Evolutionary conservation across 2,113 vertebrate species (phyloP).

Genomic region (Seriola quinqueradiata): DNA sequence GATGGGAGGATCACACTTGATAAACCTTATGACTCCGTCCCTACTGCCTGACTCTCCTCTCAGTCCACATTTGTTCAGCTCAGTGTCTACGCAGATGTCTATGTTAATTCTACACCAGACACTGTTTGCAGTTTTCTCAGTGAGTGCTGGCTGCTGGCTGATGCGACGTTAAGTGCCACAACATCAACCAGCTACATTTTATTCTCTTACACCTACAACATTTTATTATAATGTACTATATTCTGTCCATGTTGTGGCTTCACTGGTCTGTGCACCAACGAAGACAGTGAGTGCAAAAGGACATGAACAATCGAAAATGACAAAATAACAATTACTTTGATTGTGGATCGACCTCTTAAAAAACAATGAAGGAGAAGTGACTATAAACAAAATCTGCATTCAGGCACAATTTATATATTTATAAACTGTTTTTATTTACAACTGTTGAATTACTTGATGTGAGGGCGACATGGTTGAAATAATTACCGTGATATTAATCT

Average conservation of each 20-base stretch:
- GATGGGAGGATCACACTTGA: slow-evolving; percentile 29
- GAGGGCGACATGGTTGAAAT: background rate
- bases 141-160: slow-evolving; percentile 11
- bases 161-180: slow-evolving; percentile 30
- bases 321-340: background rate
- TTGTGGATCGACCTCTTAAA: background rate
- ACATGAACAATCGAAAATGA: background rate
- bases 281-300: too few relatives aligned
- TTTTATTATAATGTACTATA: background rate
- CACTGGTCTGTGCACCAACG: background rate
- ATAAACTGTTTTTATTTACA: too few relatives aligned
- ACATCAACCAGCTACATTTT: slow-evolving; percentile 7
- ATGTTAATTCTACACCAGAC: slow-evolving; percentile 19
- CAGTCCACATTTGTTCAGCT: slow-evolving; percentile 15
- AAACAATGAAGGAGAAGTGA: background rate
- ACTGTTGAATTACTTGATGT: too few relatives aligned
- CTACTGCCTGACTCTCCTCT: slow-evolving; percentile 17
- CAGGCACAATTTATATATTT: background rate
- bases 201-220: background rate
- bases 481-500: too few relatives aligned
- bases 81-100: slow-evolving; percentile 8
- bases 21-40: slow-evolving; percentile 19
- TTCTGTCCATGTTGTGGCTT: background rate
- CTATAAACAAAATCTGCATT: background rate
- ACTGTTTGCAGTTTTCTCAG: slow-evolving; percentile 28